Evolutionary conservation across 92 coral and sea anemone genomes (phyloP).

Genomic region (Zoanthus sansibaricus): DNA sequence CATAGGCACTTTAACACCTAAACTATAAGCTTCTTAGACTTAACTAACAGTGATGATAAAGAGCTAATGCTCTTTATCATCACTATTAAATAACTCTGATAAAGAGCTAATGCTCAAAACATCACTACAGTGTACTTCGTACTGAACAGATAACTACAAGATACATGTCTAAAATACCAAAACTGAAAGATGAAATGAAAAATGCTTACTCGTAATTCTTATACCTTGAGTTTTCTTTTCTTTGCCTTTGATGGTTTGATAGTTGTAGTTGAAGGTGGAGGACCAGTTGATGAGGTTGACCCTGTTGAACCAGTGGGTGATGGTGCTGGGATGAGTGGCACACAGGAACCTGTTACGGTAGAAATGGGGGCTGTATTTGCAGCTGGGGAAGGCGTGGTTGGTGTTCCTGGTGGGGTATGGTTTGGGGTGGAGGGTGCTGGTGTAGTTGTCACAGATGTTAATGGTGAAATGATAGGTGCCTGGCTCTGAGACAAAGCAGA

Average conservation of each 20-base stretch:
- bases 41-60: too few relatives aligned
- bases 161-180: background rate
- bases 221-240: slow-evolving; percentile 92
- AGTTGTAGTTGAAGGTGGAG: slow-evolving; percentile 40
- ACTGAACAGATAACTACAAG: too few relatives aligned
- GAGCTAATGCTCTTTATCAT: too few relatives aligned
- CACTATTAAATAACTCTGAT: too few relatives aligned
- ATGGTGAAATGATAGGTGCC: slow-evolving; percentile 65
- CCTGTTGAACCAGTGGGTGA: slow-evolving; percentile 74
- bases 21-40: too few relatives aligned
- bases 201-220: background rate
- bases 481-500: slow-evolving; percentile 86
- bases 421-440: slow-evolving; percentile 86
- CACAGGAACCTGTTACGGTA: slow-evolving; percentile 26
- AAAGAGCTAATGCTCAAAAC: too few relatives aligned
- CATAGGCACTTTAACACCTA: too few relatives aligned
- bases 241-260: slow-evolving; percentile 87
- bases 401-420: slow-evolving; percentile 97
- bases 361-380: slow-evolving; percentile 25
- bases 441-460: slow-evolving; percentile 63
- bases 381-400: slow-evolving; percentile 91
- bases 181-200: background rate
- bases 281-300: slow-evolving; percentile 61
- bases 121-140: too few relatives aligned
- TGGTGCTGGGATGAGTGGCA: slow-evolving; percentile 83